Conservation (phyloP, 2,888 invertebrate genomes). For the Chironomus tentans region DNA sequence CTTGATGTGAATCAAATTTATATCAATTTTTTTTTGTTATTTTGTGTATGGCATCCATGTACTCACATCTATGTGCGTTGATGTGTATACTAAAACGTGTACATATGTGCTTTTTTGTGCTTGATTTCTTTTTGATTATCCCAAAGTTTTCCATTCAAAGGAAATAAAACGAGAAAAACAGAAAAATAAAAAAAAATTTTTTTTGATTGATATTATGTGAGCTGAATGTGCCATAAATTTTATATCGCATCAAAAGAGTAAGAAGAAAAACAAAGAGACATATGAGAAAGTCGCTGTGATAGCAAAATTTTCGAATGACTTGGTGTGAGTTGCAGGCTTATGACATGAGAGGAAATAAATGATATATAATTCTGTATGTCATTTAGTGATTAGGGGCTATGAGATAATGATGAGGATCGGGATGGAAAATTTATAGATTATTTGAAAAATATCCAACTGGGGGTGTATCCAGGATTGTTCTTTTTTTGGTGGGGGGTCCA, state of each 20-base stretch:
- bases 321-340: not conserved
- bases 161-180: not conserved
- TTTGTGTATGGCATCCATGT: not conserved
- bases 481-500: too few species aligned
- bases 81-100: too few species aligned
- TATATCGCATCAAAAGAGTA: too few species aligned
- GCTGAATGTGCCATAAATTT: slow-evolving; percentile 2
- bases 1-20: slow-evolving; percentile 8
- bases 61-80: too few species aligned
- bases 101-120: not conserved
- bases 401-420: too few species aligned
- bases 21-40: not conserved
- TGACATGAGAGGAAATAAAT: not conserved
- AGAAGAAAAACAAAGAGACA: not conserved
- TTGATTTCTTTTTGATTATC: slow-evolving; percentile 18
- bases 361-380: not conserved
- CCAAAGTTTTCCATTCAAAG: not conserved
- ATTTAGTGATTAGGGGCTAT: not conserved
- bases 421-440: too few species aligned
- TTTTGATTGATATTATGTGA: slow-evolving; percentile 20
- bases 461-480: too few species aligned
- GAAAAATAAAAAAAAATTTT: too few species aligned
- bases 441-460: too few species aligned
- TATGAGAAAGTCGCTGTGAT: not conserved
- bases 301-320: not conserved